These are phyloP conservation scores for Notoglanidium macrostoma DNA, from an alignment of 2,797 vertebrate genomes.

Conservation along the genomic window DNA sequence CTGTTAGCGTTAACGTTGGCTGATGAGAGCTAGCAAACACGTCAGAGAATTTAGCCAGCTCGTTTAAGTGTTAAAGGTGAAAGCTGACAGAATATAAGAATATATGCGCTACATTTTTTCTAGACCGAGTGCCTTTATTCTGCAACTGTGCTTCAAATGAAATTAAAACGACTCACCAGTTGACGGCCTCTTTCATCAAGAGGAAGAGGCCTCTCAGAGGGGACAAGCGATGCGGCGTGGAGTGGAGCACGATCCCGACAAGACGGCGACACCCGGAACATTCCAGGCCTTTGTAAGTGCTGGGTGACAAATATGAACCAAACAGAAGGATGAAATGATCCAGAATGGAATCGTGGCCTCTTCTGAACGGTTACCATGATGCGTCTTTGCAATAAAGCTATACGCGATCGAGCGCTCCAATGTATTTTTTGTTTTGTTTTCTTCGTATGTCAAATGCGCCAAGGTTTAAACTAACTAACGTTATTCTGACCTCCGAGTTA, in stretches of 20 bases:
- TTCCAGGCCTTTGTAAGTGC: conserved; percentile 76
- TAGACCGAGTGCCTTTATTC: neutral
- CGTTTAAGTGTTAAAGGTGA: neutral
- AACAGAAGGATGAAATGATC: neutral
- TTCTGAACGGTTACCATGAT: neutral
- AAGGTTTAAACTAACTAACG: too few species aligned
- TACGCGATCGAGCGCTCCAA: neutral
- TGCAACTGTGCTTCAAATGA: too few species aligned
- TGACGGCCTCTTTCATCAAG: conserved; percentile 79
- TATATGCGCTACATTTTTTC: neutral
- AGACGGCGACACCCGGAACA: conserved; percentile 73
- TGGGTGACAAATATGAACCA: conserved; percentile 49
- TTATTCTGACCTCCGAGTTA: too few species aligned
- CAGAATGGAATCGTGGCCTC: neutral
- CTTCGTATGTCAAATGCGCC: too few species aligned
- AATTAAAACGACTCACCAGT: conserved; percentile 73
- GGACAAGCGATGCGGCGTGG: conserved; percentile 70
- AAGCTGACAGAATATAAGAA: neutral
- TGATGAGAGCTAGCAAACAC: neutral
- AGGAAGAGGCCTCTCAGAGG: conserved; percentile 80
- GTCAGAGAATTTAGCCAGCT: neutral
- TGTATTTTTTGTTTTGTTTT: too few species aligned
- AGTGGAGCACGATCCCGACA: conserved; percentile 78
- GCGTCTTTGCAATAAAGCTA: neutral
- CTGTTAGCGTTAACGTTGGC: neutral